Percentiles rank a stretch among this genome's conserved stretches.
phyloP scores from a whole-genome alignment of 1,140 invertebrate genomes.

The Antheraea pernyi region DNA sequence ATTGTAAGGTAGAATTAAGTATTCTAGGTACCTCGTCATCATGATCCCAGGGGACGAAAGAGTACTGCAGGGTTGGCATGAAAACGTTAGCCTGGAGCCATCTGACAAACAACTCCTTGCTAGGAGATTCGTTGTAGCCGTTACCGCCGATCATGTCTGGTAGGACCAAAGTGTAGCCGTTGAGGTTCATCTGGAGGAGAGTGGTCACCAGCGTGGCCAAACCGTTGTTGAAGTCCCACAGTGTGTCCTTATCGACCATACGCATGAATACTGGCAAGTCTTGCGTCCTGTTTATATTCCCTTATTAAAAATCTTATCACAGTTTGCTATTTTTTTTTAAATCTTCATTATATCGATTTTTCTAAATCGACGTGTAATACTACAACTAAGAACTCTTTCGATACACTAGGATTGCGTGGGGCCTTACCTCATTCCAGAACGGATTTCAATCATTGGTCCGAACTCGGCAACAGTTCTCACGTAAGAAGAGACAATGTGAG shows the following conservation, averaged over 20 bases:
- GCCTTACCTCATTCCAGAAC: conserved; percentile 79
- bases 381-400: too few relatives aligned
- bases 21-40: conserved; percentile 81
- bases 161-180: conserved; percentile 92
- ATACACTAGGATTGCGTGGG: background rate
- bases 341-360: too few relatives aligned
- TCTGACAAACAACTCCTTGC: conserved; percentile 90
- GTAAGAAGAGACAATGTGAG: conserved; percentile 83
- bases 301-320: background rate
- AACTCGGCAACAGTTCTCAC: conserved; percentile 83
- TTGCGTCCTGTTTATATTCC: conserved; percentile 81
- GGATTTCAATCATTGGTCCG: conserved; percentile 86
- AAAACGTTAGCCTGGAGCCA: conserved; percentile 94
- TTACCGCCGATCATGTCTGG: conserved; percentile 97
- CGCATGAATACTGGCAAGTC: conserved; percentile 89
- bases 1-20: background rate
- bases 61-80: conserved; percentile 94
- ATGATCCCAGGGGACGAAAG: conserved; percentile 92
- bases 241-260: conserved; percentile 93
- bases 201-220: conserved; percentile 89
- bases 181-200: conserved; percentile 88
- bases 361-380: too few relatives aligned
- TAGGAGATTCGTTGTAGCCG: conserved; percentile 84
- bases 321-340: too few relatives aligned
- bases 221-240: conserved; percentile 90